Evolutionary conservation across 2,888 invertebrate genomes (phyloP).

Genomic region (Thymelicus acteon): DNA sequence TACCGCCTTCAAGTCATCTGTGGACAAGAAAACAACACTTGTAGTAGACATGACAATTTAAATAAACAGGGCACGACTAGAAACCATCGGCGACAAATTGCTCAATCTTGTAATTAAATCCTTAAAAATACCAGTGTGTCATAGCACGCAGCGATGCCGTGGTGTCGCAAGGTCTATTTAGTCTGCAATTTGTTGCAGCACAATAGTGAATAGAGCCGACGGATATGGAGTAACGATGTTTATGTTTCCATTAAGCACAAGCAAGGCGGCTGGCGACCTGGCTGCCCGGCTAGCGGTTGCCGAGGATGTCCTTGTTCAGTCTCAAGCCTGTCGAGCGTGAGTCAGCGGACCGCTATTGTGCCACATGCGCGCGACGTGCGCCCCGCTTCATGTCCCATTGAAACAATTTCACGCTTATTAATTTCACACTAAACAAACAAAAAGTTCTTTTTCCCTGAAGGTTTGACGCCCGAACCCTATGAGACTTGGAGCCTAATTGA

Average conservation of each 20-base stretch:
- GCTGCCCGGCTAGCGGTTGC: slow-evolving; percentile 22
- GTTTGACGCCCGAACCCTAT: slow-evolving; percentile 26
- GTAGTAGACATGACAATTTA: slow-evolving; percentile 5
- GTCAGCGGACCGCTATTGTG: slow-evolving; percentile 70
- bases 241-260: slow-evolving; percentile 75
- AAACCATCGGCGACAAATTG: slow-evolving; percentile 33
- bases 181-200: slow-evolving; percentile 78
- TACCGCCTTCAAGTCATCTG: slow-evolving; percentile 90
- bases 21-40: slow-evolving; percentile 48
- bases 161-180: slow-evolving; percentile 77
- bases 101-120: slow-evolving; percentile 54
- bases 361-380: slow-evolving; percentile 45
- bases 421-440: slow-evolving; percentile 21
- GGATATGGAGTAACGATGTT: slow-evolving; percentile 82
- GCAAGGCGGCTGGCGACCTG: slow-evolving; percentile 48
- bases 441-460: slow-evolving; percentile 11
- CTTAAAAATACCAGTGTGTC: slow-evolving; percentile 71
- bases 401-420: slow-evolving; percentile 21
- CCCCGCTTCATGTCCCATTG: slow-evolving; percentile 35
- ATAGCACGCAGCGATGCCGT: slow-evolving; percentile 70
- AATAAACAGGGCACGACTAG: slow-evolving; percentile 2
- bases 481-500: slow-evolving; percentile 29
- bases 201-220: slow-evolving; percentile 77
- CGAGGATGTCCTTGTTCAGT: slow-evolving; percentile 77
- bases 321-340: slow-evolving; percentile 62